A percentile compares a stretch with the other conserved stretches of the same genome.
phyloP scores from a whole-genome alignment of 2,888 invertebrate species.

The Patella depressa region DNA sequence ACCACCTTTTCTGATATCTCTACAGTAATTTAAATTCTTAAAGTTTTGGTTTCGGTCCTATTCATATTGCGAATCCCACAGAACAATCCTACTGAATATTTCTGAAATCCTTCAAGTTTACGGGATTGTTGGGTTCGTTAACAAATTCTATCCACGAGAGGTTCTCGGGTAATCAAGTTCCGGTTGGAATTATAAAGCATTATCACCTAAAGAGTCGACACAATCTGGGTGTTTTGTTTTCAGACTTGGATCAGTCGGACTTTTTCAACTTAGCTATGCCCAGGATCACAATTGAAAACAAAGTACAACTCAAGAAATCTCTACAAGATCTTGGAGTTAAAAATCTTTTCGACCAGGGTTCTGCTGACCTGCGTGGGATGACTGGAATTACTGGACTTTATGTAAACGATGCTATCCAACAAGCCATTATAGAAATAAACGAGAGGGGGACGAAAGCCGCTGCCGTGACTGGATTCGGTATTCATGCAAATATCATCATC shows the following conservation, averaged over 20 bases:
- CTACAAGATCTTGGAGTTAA: slow-evolving; percentile 42
- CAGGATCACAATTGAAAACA: slow-evolving; percentile 41
- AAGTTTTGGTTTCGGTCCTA: too few species aligned
- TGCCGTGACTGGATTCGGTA: slow-evolving; percentile 41
- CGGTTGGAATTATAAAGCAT: too few species aligned
- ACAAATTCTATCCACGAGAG: too few species aligned
- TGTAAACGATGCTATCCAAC: slow-evolving; percentile 52
- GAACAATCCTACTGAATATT: too few species aligned
- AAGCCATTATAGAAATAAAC: slow-evolving; percentile 60
- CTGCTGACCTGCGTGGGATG: slow-evolving; percentile 55
- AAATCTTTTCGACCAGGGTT: slow-evolving; percentile 35
- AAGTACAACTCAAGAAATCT: slow-evolving; percentile 29
- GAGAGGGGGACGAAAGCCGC: slow-evolving; percentile 58
- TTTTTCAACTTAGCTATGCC: slow-evolving; percentile 40
- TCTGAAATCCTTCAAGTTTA: too few species aligned
- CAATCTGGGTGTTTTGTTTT: neutral
- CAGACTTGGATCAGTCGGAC: neutral
- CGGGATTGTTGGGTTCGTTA: too few species aligned
- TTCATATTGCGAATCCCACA: too few species aligned
- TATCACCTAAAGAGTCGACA: too few species aligned
- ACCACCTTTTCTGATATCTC: too few species aligned
- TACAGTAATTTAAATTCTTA: too few species aligned
- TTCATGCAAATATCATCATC: slow-evolving; percentile 26
- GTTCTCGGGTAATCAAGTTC: too few species aligned
- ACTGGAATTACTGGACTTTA: slow-evolving; percentile 32